Evolutionary conservation across 2,113 vertebrate species (phyloP), one percentile per base, ranked within the genome.

Genomic region (Chascanopsetta lugubris): DNA sequence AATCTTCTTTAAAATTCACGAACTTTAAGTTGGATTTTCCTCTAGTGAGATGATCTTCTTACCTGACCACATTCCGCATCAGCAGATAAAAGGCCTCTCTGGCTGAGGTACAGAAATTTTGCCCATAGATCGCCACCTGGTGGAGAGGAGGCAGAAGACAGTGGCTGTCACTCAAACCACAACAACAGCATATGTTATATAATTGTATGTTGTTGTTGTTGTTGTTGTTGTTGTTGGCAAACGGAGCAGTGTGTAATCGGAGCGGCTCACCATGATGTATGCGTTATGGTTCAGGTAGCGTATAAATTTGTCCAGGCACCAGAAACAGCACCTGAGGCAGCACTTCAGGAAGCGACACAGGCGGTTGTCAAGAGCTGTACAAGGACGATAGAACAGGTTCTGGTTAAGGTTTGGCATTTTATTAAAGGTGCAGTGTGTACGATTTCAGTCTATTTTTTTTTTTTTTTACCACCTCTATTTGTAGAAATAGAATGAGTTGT

Each of bases 61-160:
- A 98, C 96, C 95, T 95, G 70, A 97, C 86, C 50, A 96, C 82
- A 15, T 98, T 98, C 88, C 96, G 92, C 95, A 97, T 97, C 62
- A 98, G 83, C 40, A 98, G 82, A 76, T 90, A 94, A 88, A 98
- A 97, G 0, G 96, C 95, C 2, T 97, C 94, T 77, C 84, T 93
- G 36, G 96, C 94, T 0, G 96, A 97, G 0, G 83, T 91, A 60
- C 95, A 98, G 87, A 98, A 96, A 88, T 92, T 96, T 82, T 93
- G 95, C 42, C 96, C 96, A 15, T 98, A 95, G 69, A 98, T 92
- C 3, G 96, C 96, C 77, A 98, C 94, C 96, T 97, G 80, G 34
- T 36, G 59, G 49, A 60, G 6, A 42, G 4, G 6, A 82, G 81
- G 88, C 75, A 11, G 15, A 53, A 13, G 7, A 61, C 9, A 54